Percentiles rank a stretch among this genome's conserved stretches.
Evolutionary conservation across 1,140 invertebrate species (phyloP).

Genomic region (Dendrolimus punctatus): DNA sequence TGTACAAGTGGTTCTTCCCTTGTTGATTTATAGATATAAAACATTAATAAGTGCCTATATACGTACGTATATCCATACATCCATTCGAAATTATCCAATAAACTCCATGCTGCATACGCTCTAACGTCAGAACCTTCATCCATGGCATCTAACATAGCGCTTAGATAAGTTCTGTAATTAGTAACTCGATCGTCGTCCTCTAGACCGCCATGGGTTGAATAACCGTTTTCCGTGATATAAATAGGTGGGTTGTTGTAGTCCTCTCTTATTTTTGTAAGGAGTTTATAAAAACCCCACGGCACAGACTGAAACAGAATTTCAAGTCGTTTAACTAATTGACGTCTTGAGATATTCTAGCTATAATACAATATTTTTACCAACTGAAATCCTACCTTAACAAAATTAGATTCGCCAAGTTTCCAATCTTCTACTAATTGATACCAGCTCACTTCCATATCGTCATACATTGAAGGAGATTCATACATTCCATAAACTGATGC

Average conservation of each 20-base stretch:
- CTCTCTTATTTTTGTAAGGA: constrained; percentile 34
- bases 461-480: constrained; percentile 26
- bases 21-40: background rate
- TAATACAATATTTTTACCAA: background rate
- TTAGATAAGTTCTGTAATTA: constrained; percentile 64
- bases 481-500: constrained; percentile 20
- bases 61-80: constrained; percentile 69
- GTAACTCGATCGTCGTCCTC: constrained; percentile 42
- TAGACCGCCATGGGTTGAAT: constrained; percentile 27
- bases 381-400: constrained; percentile 19
- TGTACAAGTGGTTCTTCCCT: background rate
- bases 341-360: background rate
- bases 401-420: constrained; percentile 18
- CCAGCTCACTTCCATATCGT: constrained; percentile 22
- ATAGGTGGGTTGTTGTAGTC: constrained; percentile 43
- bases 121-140: constrained; percentile 45
- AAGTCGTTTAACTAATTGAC: background rate
- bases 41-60: constrained; percentile 1
- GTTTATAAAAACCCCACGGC: constrained; percentile 42
- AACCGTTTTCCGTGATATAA: constrained; percentile 58
- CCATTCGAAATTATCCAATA: constrained; percentile 81
- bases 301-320: constrained; percentile 18
- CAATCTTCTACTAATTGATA: constrained; percentile 24
- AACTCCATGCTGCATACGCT: constrained; percentile 76
- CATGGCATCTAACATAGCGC: constrained; percentile 43